Percentiles rank a stretch among this genome's conserved stretches.
Conservation (phyloP, 2,797 vertebrate species). For the Euphonia xanthogaster region DNA sequence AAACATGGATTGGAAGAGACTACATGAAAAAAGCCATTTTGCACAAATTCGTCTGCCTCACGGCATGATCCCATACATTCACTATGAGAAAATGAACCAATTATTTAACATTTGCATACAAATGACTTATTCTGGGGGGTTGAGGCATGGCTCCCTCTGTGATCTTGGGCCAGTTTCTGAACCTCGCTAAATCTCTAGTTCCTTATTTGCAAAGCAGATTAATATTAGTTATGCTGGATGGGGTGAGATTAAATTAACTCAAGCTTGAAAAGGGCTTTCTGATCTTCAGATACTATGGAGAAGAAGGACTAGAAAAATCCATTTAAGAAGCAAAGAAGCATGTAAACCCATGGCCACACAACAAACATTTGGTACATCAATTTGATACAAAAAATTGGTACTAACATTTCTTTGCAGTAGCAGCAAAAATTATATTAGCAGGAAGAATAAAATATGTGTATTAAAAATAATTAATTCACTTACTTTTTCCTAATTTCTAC, state of each 20-base stretch:
- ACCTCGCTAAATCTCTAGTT: neutral
- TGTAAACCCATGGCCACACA: neutral
- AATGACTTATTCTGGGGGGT: neutral
- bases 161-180: slow-evolving; percentile 32
- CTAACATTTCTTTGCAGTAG: neutral
- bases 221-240: neutral
- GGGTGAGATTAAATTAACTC: neutral
- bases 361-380: neutral
- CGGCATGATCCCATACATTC: neutral
- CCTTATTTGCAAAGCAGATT: slow-evolving; percentile 31
- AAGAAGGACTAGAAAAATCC: neutral
- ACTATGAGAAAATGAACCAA: neutral
- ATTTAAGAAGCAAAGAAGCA: neutral
- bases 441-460: neutral
- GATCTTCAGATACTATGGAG: neutral
- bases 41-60: neutral
- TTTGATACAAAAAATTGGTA: neutral
- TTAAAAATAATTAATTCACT: slow-evolving; percentile 58
- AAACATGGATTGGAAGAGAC: neutral
- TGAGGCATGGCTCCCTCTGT: neutral
- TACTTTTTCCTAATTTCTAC: slow-evolving; percentile 86
- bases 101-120: slow-evolving; percentile 46
- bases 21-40: neutral
- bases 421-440: neutral
- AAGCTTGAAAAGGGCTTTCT: neutral